These are phyloP conservation scores for Lingula anatina DNA, from an alignment of 2,888 invertebrate genomes.

Conservation along the genomic window DNA sequence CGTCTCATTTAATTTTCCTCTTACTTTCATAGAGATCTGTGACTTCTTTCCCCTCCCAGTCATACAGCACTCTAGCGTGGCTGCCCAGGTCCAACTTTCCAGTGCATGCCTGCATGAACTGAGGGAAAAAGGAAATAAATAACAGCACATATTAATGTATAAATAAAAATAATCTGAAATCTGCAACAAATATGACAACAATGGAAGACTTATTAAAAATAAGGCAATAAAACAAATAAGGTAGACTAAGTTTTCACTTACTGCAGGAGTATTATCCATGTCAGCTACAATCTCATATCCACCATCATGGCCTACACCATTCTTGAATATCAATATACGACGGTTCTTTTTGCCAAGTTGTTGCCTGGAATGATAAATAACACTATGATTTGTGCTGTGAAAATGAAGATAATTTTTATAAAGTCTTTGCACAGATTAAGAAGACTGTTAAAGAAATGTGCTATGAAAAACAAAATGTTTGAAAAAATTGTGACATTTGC, in stretches of 20 bases:
- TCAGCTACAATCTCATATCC: conserved; percentile 48
- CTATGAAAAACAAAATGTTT: no score
- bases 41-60: conserved; percentile 48
- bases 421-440: no score
- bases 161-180: no score
- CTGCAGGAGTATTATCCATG: conserved; percentile 38
- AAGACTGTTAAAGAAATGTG: no score
- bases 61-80: conserved; percentile 40
- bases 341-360: conserved; percentile 38
- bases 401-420: no score
- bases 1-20: no score
- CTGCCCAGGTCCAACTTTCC: conserved; percentile 38
- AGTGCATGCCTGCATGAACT: conserved; percentile 47
- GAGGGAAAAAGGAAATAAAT: conserved; percentile 10
- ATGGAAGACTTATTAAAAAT: neutral
- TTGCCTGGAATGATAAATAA: conserved; percentile 18
- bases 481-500: no score
- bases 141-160: no score
- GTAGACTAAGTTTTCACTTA: no score
- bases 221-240: no score
- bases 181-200: no score
- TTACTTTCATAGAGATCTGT: conserved; percentile 34
- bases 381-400: no score
- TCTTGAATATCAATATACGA: conserved; percentile 45
- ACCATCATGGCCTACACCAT: conserved; percentile 41